phyloP scores from a whole-genome alignment of 2,113 vertebrate species.

The Thunnus thynnus region DNA sequence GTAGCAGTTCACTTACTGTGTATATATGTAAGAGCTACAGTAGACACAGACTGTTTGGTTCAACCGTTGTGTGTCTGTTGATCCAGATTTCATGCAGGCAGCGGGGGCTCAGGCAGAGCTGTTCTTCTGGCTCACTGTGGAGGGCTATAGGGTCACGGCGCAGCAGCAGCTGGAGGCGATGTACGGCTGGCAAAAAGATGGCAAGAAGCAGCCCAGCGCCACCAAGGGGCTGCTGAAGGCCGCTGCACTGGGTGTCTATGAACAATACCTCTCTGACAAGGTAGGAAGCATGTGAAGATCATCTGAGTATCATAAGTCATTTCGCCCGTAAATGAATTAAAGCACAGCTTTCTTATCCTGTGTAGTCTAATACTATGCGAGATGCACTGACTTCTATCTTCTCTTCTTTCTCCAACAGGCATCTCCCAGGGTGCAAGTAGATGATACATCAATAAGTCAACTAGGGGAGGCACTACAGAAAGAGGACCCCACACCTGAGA shows the following conservation, averaged over 20 bases:
- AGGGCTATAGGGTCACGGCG: constrained; percentile 97
- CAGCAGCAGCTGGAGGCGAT: constrained; percentile 97
- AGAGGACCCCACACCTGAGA: constrained; percentile 96
- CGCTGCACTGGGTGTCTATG: constrained; percentile 95
- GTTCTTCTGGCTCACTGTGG: constrained; percentile 99
- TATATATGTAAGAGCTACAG: background rate
- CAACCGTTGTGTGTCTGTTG: constrained; percentile 11
- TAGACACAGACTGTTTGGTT: background rate
- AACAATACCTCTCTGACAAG: constrained; percentile 97
- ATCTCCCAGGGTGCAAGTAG: constrained; percentile 95
- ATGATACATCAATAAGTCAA: constrained; percentile 89
- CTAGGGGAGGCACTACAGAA: constrained; percentile 94
- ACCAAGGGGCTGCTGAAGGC: constrained; percentile 95
- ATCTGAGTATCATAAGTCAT: background rate
- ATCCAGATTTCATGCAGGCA: constrained; percentile 97
- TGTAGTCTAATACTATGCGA: background rate
- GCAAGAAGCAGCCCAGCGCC: constrained; percentile 92
- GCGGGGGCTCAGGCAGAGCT: constrained; percentile 97
- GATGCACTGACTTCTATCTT: background rate
- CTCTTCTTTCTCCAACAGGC: constrained; percentile 82
- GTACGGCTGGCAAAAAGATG: constrained; percentile 90
- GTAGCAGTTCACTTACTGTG: background rate
- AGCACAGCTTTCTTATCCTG: background rate
- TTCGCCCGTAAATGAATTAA: background rate
- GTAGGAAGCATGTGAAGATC: constrained; percentile 41